Conservation (phyloP, 2,888 invertebrate genomes). For the Plusia festucae region DNA sequence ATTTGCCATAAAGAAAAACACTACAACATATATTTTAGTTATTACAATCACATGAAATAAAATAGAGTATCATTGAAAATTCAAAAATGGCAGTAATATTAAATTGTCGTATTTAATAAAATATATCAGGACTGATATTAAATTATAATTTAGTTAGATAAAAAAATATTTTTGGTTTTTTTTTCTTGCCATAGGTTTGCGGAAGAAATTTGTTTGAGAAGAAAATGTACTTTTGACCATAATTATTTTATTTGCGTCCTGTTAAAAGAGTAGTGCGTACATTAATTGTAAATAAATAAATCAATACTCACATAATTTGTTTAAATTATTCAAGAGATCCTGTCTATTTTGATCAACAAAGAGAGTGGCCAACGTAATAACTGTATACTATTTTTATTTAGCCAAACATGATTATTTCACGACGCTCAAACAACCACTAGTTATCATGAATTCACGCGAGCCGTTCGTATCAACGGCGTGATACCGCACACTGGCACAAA, state of each 20-base stretch:
- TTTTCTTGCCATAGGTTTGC: too few species aligned
- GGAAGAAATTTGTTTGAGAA: too few species aligned
- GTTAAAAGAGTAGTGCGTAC: too few species aligned
- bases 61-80: too few species aligned
- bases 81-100: too few species aligned
- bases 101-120: too few species aligned
- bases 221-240: too few species aligned
- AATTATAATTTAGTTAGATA: not conserved
- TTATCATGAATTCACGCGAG: conserved; percentile 69
- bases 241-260: too few species aligned
- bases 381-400: conserved; percentile 52
- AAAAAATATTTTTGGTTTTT: too few species aligned
- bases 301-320: conserved; percentile 37
- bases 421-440: conserved; percentile 74
- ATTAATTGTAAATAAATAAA: not conserved
- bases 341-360: conserved; percentile 18
- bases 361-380: conserved; percentile 30
- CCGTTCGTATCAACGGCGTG: conserved; percentile 55
- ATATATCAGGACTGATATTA: not conserved
- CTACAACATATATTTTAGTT: too few species aligned
- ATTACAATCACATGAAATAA: too few species aligned
- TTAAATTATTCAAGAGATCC: conserved; percentile 16
- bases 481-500: conserved; percentile 55
- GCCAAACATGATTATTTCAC: conserved; percentile 69
- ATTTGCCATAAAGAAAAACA: too few species aligned